Conservation (phyloP, 2,113 vertebrate genomes). For the Azemiops feae region DNA sequence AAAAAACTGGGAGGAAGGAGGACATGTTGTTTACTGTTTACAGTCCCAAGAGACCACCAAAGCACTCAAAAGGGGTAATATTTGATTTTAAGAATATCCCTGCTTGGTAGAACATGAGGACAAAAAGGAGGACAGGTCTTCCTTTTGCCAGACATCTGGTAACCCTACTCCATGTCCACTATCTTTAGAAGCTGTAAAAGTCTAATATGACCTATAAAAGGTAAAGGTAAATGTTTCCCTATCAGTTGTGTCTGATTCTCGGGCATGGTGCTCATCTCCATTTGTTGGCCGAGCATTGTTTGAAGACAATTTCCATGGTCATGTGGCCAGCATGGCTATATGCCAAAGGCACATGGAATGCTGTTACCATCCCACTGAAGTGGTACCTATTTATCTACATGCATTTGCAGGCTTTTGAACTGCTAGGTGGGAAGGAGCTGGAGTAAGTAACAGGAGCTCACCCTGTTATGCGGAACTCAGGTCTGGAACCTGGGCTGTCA, state of each 20-base stretch:
- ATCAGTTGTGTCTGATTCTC: not conserved
- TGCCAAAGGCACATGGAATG: not conserved
- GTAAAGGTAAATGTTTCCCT: not conserved
- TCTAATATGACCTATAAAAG: not conserved
- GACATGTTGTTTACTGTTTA: too few species aligned
- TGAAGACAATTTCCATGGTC: not conserved
- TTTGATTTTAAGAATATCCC: not conserved
- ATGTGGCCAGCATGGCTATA: not conserved
- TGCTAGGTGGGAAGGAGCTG: not conserved
- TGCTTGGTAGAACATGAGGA: not conserved
- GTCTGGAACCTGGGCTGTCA: not conserved
- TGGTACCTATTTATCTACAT: not conserved
- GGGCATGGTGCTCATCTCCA: not conserved
- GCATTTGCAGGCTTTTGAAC: not conserved
- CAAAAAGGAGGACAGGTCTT: not conserved
- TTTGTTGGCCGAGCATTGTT: not conserved
- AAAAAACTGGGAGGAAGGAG: too few species aligned
- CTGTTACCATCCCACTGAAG: not conserved
- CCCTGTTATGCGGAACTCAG: not conserved
- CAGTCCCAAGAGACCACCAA: not conserved
- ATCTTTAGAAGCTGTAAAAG: not conserved
- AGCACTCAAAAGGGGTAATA: not conserved
- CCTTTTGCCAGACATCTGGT: not conserved
- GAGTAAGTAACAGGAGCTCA: not conserved
- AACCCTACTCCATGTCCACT: not conserved